phyloP scores from a whole-genome alignment of 2,797 vertebrate genomes.

The Sebastes oblongus region DNA sequence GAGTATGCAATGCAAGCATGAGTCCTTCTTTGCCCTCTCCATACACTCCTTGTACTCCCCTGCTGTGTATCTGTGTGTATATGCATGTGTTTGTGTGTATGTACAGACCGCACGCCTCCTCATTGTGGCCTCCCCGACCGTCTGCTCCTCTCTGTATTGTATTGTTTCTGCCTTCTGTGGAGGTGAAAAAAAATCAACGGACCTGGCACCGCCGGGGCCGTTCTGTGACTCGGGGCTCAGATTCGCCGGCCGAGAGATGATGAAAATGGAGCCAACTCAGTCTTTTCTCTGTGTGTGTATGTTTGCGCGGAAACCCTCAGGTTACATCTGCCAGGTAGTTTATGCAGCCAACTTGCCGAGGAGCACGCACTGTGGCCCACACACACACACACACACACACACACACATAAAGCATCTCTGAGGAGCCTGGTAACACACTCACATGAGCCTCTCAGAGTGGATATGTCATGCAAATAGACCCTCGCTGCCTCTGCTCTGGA shows the following conservation, averaged over 20 bases:
- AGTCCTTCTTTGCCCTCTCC: constrained; percentile 24
- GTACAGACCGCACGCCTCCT: constrained; percentile 43
- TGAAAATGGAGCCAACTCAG: constrained; percentile 51
- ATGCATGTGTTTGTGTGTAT: constrained; percentile 38
- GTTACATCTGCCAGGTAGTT: constrained; percentile 61
- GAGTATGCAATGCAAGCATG: constrained; percentile 3
- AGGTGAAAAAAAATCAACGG: neutral
- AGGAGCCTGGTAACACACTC: constrained; percentile 5
- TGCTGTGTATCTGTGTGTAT: constrained; percentile 31
- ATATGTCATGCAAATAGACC: constrained; percentile 27
- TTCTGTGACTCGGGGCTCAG: constrained; percentile 33
- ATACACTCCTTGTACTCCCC: constrained; percentile 20
- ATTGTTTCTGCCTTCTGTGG: constrained; percentile 50
- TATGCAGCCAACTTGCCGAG: constrained; percentile 39
- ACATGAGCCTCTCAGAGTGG: constrained; percentile 15
- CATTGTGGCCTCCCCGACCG: constrained; percentile 38
- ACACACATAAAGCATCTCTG: neutral
- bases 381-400: constrained; percentile 26
- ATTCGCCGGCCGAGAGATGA: constrained; percentile 32
- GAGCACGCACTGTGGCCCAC: neutral
- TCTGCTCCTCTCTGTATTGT: constrained; percentile 42
- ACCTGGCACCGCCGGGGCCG: constrained; percentile 21
- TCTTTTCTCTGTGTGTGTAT: constrained; percentile 23
- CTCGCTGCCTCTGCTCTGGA: constrained; percentile 3
- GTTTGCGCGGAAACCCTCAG: constrained; percentile 51